phyloP scores from a whole-genome alignment of 2,113 vertebrate genomes.

The Protomyctophum bolini region DNA sequence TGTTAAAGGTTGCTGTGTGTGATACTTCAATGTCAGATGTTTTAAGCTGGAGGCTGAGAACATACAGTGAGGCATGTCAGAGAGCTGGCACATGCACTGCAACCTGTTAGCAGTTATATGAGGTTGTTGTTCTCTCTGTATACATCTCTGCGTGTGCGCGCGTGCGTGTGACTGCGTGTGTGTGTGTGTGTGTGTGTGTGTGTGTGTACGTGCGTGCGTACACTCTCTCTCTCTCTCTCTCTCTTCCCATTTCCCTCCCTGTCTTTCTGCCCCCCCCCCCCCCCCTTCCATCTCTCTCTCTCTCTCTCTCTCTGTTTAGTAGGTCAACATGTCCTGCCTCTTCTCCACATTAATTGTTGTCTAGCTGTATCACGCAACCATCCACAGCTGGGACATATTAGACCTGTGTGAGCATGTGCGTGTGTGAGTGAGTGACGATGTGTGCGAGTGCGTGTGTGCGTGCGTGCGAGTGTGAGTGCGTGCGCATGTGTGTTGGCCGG shows the following conservation, averaged over 20 bases:
- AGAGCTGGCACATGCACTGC: not conserved
- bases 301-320: conserved; percentile 46
- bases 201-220: no score
- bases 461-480: not conserved
- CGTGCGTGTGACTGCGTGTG: no score
- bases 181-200: no score
- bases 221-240: conserved; percentile 1
- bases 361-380: conserved; percentile 69
- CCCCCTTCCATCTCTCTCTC: not conserved
- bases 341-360: conserved; percentile 68
- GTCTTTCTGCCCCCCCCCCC: not conserved
- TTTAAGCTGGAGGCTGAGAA: not conserved
- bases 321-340: conserved; percentile 65
- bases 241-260: not conserved
- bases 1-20: not conserved
- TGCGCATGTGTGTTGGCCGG: conserved; percentile 28
- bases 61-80: not conserved
- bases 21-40: conserved; percentile 1
- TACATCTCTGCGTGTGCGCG: not conserved
- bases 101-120: not conserved
- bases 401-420: conserved; percentile 51
- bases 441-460: conserved; percentile 14
- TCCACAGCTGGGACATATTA: conserved; percentile 68
- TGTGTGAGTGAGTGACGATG: not conserved
- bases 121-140: not conserved